Conservation (phyloP, 2,888 invertebrate species). For the Vandiemenella viatica region DNA sequence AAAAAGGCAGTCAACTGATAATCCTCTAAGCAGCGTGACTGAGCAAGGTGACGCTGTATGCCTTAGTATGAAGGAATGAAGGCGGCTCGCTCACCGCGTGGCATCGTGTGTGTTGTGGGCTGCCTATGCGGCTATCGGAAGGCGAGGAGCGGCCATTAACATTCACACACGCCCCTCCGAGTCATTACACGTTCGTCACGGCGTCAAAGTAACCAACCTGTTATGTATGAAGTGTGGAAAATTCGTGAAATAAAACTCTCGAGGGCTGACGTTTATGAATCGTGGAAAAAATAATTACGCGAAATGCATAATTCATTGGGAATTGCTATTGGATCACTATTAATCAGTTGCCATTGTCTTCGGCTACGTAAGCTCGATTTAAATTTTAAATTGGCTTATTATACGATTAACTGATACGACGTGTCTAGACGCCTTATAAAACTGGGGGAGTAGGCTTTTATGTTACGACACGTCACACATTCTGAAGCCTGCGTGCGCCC, state of each 20-base stretch:
- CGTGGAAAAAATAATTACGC: not conserved
- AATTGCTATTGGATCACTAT: not conserved
- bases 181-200: not conserved
- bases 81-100: too few relatives aligned
- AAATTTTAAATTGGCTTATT: not conserved
- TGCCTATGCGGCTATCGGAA: too few relatives aligned
- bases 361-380: not conserved
- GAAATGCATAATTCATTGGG: not conserved
- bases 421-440: not conserved
- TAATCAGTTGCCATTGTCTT: not conserved
- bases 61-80: too few relatives aligned
- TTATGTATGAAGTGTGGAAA: not conserved
- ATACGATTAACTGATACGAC: not conserved
- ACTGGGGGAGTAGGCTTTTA: too few relatives aligned
- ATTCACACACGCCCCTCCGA: too few relatives aligned
- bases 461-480: too few relatives aligned
- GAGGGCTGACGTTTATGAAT: not conserved
- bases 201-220: not conserved
- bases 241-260: not conserved
- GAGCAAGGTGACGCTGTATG: too few relatives aligned
- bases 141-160: too few relatives aligned
- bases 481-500: too few relatives aligned
- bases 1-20: too few relatives aligned
- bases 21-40: too few relatives aligned
- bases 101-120: too few relatives aligned